Base-by-base conservation (phyloP, 35 echinoderm and acorn worm genomes). In the Heliocidaris erythrogramma region DNA sequence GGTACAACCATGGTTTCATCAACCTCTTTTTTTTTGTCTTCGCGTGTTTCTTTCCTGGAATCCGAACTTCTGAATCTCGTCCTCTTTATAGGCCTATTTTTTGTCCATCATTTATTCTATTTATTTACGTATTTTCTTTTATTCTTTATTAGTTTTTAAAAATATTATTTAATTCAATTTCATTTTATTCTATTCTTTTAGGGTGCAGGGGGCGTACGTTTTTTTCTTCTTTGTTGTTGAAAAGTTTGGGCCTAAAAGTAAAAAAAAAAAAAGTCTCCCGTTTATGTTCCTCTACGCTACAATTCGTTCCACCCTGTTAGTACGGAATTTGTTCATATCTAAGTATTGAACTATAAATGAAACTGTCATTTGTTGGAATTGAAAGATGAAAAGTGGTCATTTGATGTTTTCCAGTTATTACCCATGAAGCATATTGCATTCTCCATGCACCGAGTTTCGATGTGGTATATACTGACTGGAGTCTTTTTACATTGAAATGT, bases 381-480 rank as follows among this genome's bases (percentile, higher is more conserved):
- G 65, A 78, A 78, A 78, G 65, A 21, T 78, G 21, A 78, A 78
- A 78, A 78, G 65, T 78, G 65, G 65, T 78, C 65, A 78, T 78
- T 78, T 78, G 65, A 78, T n/a, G 21, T 78, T 78, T 78, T 78
- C 65, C 65, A 78, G 65, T n/a, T 7, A 78, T 7, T 18, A n/a
- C 65, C 21, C n/a, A 78, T n/a, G 2, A 69, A 21, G 60, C 60
- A 69, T 69, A 69, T 69, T 69, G 65, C 65, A 21, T 18, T 78
- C 65, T n/a, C 65, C 27, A 5, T 78, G n/a, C n/a, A n/a, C n/a
- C 24, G 4, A 7, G 65, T 78, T 78, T 78, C 65, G 65, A 27
- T 78, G 18, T 24, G 52, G 52, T 14, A 42, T 42, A 42, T 42
- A 42, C 35, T 42, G 65, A 69, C 27, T 21, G 65, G n/a, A 78